Conservation (phyloP, 2,888 invertebrate genomes). For the Macrophya annulata region DNA sequence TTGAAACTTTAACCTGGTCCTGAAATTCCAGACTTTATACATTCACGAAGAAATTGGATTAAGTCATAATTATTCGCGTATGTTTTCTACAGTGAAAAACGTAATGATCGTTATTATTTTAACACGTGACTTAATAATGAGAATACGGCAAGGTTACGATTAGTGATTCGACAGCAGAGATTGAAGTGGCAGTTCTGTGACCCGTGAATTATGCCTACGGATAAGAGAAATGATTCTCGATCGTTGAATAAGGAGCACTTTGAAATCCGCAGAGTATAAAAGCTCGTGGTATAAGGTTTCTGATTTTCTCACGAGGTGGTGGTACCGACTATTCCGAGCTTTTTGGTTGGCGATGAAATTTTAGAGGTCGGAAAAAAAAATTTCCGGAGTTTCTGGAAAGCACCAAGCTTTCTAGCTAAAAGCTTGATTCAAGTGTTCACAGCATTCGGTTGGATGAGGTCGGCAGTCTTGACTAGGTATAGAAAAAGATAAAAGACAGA, state of each 20-base stretch:
- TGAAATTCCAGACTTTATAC: not conserved
- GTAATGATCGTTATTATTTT: not conserved
- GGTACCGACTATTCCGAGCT: not conserved
- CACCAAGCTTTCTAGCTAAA: conserved; percentile 39
- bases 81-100: not conserved
- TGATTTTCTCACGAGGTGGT: not conserved
- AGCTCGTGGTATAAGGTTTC: not conserved
- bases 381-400: conserved; percentile 15
- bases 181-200: not conserved
- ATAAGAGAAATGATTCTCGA: not conserved
- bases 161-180: not conserved
- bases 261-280: not conserved
- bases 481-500: conserved; percentile 39
- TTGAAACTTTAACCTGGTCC: too few species aligned
- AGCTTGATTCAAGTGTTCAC: conserved; percentile 54
- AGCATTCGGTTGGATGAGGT: conserved; percentile 37
- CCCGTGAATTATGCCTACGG: not conserved
- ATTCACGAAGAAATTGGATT: not conserved
- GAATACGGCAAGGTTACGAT: not conserved
- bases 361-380: not conserved
- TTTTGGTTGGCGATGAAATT: not conserved
- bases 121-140: not conserved
- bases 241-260: not conserved
- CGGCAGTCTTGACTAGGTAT: conserved; percentile 32
- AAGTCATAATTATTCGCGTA: not conserved